Conservation (phyloP, 2,888 invertebrate species). For the Meandrusa payeni region DNA sequence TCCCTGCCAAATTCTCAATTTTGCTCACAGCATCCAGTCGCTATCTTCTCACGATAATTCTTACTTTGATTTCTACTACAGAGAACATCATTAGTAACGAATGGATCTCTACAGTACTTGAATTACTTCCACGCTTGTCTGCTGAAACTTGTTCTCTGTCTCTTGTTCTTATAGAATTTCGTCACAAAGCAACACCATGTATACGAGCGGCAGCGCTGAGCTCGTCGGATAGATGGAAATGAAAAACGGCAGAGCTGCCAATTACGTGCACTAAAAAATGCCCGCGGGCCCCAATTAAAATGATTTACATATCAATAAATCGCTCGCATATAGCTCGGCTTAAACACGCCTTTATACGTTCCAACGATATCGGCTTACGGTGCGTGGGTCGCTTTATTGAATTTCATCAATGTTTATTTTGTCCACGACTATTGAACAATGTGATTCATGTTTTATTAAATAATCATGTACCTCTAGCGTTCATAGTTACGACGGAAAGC, state of each 20-base stretch:
- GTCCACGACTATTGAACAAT: background rate
- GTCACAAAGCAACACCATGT: background rate
- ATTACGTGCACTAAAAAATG: constrained; percentile 73
- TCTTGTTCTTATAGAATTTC: too few relatives aligned
- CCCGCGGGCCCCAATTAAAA: constrained; percentile 75
- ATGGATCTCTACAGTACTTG: too few relatives aligned
- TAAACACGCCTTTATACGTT: constrained; percentile 40
- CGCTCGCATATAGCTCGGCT: constrained; percentile 47
- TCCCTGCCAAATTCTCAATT: too few relatives aligned
- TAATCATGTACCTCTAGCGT: too few relatives aligned
- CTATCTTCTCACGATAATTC: too few relatives aligned
- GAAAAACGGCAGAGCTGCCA: constrained; percentile 72
- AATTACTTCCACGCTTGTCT: too few relatives aligned
- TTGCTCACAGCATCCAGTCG: too few relatives aligned
- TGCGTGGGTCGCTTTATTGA: constrained; percentile 10
- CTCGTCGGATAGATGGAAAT: constrained; percentile 35
- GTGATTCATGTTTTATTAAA: too few relatives aligned
- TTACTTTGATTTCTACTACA: too few relatives aligned
- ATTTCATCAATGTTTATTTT: constrained; percentile 14
- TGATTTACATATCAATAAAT: constrained; percentile 80
- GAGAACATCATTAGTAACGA: too few relatives aligned
- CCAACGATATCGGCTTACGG: constrained; percentile 40
- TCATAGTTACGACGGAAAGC: too few relatives aligned
- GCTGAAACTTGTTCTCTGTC: too few relatives aligned
- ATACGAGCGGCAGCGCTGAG: background rate